phyloP scores from a whole-genome alignment of 2,888 invertebrate species.

The Habrosyne pyritoides region DNA sequence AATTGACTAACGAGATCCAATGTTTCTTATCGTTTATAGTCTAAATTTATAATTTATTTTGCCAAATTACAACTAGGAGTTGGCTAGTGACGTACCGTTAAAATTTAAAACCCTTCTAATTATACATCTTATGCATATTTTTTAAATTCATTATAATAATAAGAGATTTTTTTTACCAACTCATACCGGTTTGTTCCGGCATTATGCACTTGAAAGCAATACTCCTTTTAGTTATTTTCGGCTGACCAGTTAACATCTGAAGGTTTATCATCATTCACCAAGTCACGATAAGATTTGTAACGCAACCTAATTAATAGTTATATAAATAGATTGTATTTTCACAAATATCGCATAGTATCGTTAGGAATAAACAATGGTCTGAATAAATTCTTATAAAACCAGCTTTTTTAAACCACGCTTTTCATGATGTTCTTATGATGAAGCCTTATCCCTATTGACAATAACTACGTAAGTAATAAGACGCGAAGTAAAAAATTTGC shows the following conservation, averaged over 20 bases:
- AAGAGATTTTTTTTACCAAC: background rate
- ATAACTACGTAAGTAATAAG: too few species aligned
- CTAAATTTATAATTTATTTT: constrained; percentile 28
- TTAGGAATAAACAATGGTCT: too few species aligned
- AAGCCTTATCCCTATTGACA: too few species aligned
- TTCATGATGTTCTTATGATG: too few species aligned
- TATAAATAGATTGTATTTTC: too few species aligned
- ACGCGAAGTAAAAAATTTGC: too few species aligned
- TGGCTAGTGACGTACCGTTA: background rate
- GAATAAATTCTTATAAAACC: too few species aligned
- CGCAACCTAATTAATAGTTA: too few species aligned
- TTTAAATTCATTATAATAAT: background rate
- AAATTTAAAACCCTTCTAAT: background rate
- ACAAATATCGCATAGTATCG: too few species aligned
- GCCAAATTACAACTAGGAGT: constrained; percentile 6
- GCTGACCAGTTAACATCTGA: background rate
- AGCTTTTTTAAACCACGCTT: too few species aligned
- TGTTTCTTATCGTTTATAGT: constrained; percentile 18
- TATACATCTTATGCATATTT: background rate
- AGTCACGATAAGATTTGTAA: background rate
- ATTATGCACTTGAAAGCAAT: background rate
- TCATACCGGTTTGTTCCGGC: background rate
- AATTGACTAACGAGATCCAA: constrained; percentile 28
- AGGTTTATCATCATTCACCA: background rate
- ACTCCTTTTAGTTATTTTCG: background rate